These are phyloP conservation scores for Patiria pectinifera DNA, from an alignment of 53 echinoderm and acorn worm genomes.

Conservation along the genomic window DNA sequence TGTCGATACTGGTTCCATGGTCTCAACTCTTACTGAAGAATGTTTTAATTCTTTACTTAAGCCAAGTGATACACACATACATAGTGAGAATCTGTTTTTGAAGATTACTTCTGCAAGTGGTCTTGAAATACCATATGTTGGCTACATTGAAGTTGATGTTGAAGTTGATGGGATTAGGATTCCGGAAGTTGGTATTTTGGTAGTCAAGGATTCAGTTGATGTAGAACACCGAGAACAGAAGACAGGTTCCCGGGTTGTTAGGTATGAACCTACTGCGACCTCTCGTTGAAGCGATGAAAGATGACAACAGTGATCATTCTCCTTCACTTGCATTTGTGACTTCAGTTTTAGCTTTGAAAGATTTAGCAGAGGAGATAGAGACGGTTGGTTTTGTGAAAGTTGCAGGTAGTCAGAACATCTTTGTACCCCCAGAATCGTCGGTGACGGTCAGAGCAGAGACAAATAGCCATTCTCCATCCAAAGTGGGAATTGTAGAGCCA, in stretches of 20 bases:
- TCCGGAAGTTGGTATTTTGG: constrained; percentile 17
- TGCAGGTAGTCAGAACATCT: background rate
- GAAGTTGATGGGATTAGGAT: background rate
- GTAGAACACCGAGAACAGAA: constrained; percentile 11
- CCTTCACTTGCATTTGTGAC: background rate
- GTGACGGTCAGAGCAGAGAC: background rate
- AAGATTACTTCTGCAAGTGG: constrained; percentile 32
- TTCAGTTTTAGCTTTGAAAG: background rate
- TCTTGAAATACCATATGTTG: constrained; percentile 15
- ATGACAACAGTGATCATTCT: background rate
- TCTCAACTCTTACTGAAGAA: constrained; percentile 22
- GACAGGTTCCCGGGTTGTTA: background rate
- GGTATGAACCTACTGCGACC: constrained; percentile 30
- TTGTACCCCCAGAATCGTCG: constrained; percentile 4
- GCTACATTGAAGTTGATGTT: constrained; percentile 20
- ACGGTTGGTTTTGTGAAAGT: background rate
- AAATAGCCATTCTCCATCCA: background rate
- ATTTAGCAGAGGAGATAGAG: background rate
- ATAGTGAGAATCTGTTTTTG: background rate
- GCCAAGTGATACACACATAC: background rate
- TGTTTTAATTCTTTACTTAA: background rate
- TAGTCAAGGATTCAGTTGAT: constrained; percentile 34
- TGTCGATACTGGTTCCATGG: constrained; percentile 30
- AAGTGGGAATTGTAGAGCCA: constrained; percentile 10
- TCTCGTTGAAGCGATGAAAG: background rate